These are phyloP conservation scores for Muntiacus muntjak DNA, from an alignment of 2,113 vertebrate genomes.

Conservation along the genomic window DNA sequence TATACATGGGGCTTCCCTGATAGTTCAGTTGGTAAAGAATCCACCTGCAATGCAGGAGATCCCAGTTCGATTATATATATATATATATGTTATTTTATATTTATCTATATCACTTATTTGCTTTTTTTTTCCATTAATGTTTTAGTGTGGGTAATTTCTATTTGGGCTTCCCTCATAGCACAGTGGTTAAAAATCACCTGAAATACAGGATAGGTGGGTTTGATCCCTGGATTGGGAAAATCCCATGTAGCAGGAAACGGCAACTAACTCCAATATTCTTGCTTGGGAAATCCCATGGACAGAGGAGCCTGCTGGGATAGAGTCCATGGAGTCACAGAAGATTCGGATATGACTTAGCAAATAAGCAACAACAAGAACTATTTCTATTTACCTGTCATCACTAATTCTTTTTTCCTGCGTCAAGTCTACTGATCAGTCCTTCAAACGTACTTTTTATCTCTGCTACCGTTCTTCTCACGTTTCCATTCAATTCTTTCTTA, in stretches of 20 bases:
- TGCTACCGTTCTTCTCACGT: background rate
- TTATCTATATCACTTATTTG: background rate
- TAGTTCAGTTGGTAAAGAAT: background rate
- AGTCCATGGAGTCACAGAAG: background rate
- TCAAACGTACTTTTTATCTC: background rate
- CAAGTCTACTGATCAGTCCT: background rate
- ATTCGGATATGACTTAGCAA: background rate
- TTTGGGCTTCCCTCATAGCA: background rate
- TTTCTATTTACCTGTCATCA: background rate
- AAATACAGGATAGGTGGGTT: background rate
- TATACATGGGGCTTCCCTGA: background rate
- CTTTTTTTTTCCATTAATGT: background rate
- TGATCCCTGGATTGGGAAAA: background rate
- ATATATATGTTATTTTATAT: background rate
- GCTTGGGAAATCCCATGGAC: background rate
- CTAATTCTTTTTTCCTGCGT: background rate
- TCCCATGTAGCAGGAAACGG: background rate
- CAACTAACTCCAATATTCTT: background rate
- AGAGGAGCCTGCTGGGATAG: background rate
- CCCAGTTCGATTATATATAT: background rate
- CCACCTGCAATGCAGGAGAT: background rate
- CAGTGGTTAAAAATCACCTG: background rate
- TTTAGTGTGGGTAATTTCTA: background rate
- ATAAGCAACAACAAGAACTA: background rate
- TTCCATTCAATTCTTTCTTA: background rate